phyloP scores from a whole-genome alignment of 2,113 vertebrate species.

The Sphaerodactylus townsendi region DNA sequence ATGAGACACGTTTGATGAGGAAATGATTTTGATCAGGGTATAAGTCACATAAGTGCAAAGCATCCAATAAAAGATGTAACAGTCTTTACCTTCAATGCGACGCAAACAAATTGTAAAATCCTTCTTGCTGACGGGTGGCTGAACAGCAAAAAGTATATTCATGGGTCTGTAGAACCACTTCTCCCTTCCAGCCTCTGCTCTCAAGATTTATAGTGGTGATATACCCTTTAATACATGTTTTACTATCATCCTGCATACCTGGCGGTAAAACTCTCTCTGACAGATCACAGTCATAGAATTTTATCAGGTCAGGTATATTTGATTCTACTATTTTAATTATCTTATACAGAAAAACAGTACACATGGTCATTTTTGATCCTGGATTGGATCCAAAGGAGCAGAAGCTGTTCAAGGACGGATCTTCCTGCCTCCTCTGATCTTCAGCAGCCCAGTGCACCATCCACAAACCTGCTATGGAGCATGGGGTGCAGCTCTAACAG shows the following conservation, averaged over 20 bases:
- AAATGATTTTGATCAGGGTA: neutral
- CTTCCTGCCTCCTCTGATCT: no score
- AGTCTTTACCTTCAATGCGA: conserved; percentile 16
- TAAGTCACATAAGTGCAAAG: neutral
- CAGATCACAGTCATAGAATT: conserved; percentile 1
- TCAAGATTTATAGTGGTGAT: conserved; percentile 25
- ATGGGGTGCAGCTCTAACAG: no score
- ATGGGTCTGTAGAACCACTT: conserved; percentile 32
- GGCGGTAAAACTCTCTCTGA: conserved; percentile 34
- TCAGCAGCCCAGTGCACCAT: no score
- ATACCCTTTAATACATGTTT: conserved; percentile 58
- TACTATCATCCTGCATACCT: conserved; percentile 36
- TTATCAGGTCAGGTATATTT: conserved; percentile 6
- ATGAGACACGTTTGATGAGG: neutral
- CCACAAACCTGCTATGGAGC: no score
- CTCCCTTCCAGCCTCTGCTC: conserved; percentile 26
- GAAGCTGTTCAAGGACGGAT: no score
- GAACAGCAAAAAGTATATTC: neutral
- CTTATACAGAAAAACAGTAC: neutral
- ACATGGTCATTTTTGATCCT: neutral
- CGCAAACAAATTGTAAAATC: conserved; percentile 17
- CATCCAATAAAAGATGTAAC: neutral
- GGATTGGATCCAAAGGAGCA: neutral
- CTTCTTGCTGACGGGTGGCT: conserved; percentile 24
- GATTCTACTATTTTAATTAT: neutral